Base-by-base conservation (phyloP, 2,888 invertebrate species). In the Hololepta plana region DNA sequence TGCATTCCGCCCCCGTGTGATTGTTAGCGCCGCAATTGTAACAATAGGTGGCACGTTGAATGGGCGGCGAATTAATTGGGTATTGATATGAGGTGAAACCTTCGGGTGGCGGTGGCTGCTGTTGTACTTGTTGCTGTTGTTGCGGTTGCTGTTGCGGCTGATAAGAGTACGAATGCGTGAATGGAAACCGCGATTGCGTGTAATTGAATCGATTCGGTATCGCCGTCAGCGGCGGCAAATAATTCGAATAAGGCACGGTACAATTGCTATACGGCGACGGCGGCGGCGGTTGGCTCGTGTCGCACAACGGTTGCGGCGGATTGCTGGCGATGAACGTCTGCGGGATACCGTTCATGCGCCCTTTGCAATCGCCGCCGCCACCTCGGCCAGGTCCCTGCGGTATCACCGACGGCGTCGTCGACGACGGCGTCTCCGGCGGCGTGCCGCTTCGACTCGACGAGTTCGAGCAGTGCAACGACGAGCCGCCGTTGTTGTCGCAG, bases 1-100 rank as follows among this genome's bases (percentile, higher is more conserved):
- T 76, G 53, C 91, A 93, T 40, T 90, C 90, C 41, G 69, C 64
- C 12, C 87, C 87, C 26, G 67, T 64, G 53, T 93, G 91, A 26
- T 69, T 75, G 29, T 71, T 66, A 27, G 74, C 76, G 32, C 91
- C 91, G 58, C 93, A 93, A 53, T 91, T 93, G 60, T 80, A 90
- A 57, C 91, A 93, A 29, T 49, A 47, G n/a, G 46, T 22, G 10
- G 23, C 22, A 3, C 15, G 29, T 12, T 20, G 29, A 17, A n/a
- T n/a, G n/a, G n/a, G n/a, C n/a, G n/a, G n/a, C n/a, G n/a, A n/a
- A n/a, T n/a, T n/a, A n/a, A n/a, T n/a, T n/a, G n/a, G n/a, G n/a
- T n/a, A n/a, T n/a, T n/a, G n/a, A n/a, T n/a, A n/a, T n/a, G n/a
- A n/a, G n/a, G n/a, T n/a, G n/a, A n/a, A n/a, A n/a, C n/a, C 7